These are phyloP conservation scores for Scaptomyza graminum DNA, from an alignment of 1,140 invertebrate species.

Conservation along the genomic window DNA sequence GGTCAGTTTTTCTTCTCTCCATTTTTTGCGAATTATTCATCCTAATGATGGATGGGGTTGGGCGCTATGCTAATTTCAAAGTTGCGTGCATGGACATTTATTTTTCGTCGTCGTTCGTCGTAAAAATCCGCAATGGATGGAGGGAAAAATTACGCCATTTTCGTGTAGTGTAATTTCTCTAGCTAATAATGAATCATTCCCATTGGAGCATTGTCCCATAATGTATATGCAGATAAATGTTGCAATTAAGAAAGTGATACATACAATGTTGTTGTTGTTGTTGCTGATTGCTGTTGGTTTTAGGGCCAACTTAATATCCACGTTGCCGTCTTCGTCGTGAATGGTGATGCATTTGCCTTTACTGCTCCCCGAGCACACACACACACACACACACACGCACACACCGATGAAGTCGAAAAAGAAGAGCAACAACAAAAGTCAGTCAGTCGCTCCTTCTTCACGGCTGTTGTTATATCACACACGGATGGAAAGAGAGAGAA, in stretches of 20 bases:
- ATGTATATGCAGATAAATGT: background rate
- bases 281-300: slow-evolving; percentile 1
- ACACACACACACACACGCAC: background rate
- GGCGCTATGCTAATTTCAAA: slow-evolving; percentile 55
- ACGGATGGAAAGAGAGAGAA: background rate
- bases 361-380: background rate
- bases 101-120: slow-evolving; percentile 24
- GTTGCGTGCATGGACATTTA: slow-evolving; percentile 59
- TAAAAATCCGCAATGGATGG: slow-evolving; percentile 21
- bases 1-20: background rate
- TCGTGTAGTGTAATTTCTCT: slow-evolving; percentile 53
- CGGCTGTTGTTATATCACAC: slow-evolving; percentile 47
- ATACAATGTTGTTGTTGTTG: slow-evolving; percentile 3
- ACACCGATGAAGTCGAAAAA: background rate
- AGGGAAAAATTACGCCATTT: slow-evolving; percentile 35
- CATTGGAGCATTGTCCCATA: background rate
- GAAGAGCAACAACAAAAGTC: slow-evolving; percentile 2
- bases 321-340: background rate
- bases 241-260: background rate
- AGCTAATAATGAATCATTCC: background rate
- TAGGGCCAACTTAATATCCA: background rate
- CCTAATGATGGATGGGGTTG: background rate
- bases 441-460: slow-evolving; percentile 30
- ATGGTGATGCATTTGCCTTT: background rate
- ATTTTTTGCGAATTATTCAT: background rate